A percentile compares a stretch with the other conserved stretches of the same genome.
phyloP scores from a whole-genome alignment of 2,888 invertebrate genomes.

The Emmelina monodactyla region DNA sequence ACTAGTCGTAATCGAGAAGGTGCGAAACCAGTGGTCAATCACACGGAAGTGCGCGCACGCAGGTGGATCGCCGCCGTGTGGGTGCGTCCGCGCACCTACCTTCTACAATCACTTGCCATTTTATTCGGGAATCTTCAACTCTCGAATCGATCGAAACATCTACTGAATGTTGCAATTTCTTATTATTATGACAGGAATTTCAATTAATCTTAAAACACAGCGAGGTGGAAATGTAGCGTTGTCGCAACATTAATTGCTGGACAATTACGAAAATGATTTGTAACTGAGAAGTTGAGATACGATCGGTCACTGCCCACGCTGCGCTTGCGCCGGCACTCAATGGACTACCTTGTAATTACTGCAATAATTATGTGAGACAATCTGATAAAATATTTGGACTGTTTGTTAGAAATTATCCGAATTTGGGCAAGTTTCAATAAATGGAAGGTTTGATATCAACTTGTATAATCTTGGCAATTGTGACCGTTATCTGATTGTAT shows the following conservation, averaged over 20 bases:
- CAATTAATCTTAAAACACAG: not conserved
- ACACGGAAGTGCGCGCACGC: conserved; percentile 30
- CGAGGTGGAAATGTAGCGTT: not conserved
- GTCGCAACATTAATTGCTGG: conserved; percentile 26
- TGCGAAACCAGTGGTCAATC: too few relatives aligned
- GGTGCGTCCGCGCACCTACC: conserved; percentile 37
- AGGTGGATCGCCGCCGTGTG: conserved; percentile 38
- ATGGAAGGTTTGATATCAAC: too few relatives aligned
- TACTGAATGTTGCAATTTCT: conserved; percentile 9
- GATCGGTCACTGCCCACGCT: conserved; percentile 19
- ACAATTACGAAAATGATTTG: conserved; percentile 36
- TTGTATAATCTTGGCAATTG: too few relatives aligned
- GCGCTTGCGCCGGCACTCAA: conserved; percentile 20
- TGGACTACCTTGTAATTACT: conserved; percentile 27
- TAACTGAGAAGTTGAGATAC: conserved; percentile 20
- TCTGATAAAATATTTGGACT: conserved; percentile 16
- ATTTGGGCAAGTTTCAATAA: too few relatives aligned
- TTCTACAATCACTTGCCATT: too few relatives aligned
- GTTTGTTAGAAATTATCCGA: not conserved
- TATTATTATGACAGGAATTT: conserved; percentile 1
- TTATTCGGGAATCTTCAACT: too few relatives aligned
- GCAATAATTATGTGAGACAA: conserved; percentile 18
- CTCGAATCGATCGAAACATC: conserved; percentile 2
- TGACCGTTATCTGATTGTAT: too few relatives aligned
- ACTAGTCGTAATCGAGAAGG: conserved; percentile 23